Base-by-base conservation (phyloP, 2,113 vertebrate species). In the Trematocara marginatum region DNA sequence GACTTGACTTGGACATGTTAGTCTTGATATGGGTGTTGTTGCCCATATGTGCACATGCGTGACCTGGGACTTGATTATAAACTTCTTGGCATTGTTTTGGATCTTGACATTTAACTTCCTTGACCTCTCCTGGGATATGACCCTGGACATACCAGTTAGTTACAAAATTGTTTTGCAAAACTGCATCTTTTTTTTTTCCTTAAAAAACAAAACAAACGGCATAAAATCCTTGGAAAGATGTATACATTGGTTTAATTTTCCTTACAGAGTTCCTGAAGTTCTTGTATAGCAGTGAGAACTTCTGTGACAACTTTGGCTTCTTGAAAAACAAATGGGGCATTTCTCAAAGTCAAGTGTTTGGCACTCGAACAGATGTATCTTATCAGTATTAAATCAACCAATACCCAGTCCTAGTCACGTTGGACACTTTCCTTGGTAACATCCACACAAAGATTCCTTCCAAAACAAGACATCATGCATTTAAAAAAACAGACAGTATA, bases 361-460 rank as follows among this genome's bases (percentile, higher is more conserved):
- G 26, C 26, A 31, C 71, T 34, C 6, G 4, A 29, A 51, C 71
- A 51, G 45, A 76, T n/a, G 26, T 31, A n/a, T 76, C 51, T 10
- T 74, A 20, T 53, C 10, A 74, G 18, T 49, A 16, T 51, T 29
- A 26, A 76, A 31, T 16, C 9, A 6, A 23, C 3, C 7, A 51
- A 74, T 54, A 88, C 89, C 76, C 85, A 85, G 83, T 86, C 57
- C 52, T 16, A 26, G 52, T 83, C 71, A 86, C 40, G 4, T 57
- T 40, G 11, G 64, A 85, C 80, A 87, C 80, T 29, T 79, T 86
- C 35, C 11, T 26, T 29, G 23, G 13, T 74, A 74, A 11, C 15
- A 29, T 31, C 15, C 69, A 76, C 15, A 51, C 71, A 51, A 74
- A 74, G 82, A 80, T 88, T 88, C 76, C 40, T 87, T 91, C 80